A percentile compares a stretch with the other conserved stretches of the same genome.
phyloP scores from a whole-genome alignment of 2,888 invertebrate species.

The Sinotaia quadrata region DNA sequence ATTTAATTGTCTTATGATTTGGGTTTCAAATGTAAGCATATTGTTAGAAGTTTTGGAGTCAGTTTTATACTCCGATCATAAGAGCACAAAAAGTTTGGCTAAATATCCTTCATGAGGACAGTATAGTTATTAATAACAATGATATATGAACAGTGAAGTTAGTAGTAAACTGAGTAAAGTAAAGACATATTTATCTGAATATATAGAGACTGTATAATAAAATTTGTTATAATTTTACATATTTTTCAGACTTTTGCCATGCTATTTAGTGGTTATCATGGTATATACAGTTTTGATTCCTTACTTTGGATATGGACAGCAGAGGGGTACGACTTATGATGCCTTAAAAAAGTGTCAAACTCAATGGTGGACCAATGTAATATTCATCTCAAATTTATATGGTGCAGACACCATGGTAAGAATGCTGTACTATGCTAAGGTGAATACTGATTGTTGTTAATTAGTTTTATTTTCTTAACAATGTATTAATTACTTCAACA shows the following conservation, averaged over 20 bases:
- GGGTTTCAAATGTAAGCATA: too few species aligned
- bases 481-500: too few species aligned
- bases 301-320: constrained; percentile 60
- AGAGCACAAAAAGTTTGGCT: too few species aligned
- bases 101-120: too few species aligned
- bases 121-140: not conserved
- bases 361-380: constrained; percentile 64
- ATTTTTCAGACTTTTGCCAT: constrained; percentile 55
- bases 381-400: constrained; percentile 64
- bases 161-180: not conserved
- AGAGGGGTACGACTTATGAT: constrained; percentile 43
- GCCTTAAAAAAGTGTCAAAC: constrained; percentile 47
- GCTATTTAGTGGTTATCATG: constrained; percentile 56
- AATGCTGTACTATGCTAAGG: too few species aligned
- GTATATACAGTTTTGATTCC: constrained; percentile 54
- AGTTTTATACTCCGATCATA: too few species aligned
- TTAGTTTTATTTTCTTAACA: too few species aligned
- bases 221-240: too few species aligned
- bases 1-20: too few species aligned
- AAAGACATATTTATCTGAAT: not conserved
- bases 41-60: too few species aligned
- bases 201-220: not conserved
- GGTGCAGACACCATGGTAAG: constrained; percentile 45
- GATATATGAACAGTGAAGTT: not conserved
- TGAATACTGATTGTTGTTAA: too few species aligned